A percentile compares a stretch with the other conserved stretches of the same genome.
Evolutionary conservation across 2,113 vertebrate species (phyloP).

Genomic region (Leptobrachium ailaonicum): DNA sequence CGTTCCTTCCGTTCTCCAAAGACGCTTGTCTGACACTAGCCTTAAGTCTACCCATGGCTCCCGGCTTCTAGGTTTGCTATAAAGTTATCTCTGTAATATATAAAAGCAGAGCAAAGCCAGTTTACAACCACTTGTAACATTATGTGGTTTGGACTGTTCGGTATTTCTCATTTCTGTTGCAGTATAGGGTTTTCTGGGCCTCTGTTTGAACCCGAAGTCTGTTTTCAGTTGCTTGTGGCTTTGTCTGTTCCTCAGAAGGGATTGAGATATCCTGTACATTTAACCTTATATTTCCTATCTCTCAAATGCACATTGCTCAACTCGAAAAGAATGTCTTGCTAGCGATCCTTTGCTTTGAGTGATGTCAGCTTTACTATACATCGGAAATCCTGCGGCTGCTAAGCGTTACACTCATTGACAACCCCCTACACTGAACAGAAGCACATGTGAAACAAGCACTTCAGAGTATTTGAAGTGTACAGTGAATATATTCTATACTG

Average conservation of each 20-base stretch:
- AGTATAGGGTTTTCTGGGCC: constrained; percentile 6
- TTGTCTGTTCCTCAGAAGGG: constrained; percentile 17
- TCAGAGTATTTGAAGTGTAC: too few relatives aligned
- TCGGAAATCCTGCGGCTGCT: too few relatives aligned
- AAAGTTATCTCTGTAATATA: too few relatives aligned
- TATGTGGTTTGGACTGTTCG: not conserved
- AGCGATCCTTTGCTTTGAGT: constrained; percentile 30
- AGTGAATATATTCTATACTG: too few relatives aligned
- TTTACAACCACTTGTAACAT: not conserved
- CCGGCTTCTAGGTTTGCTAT: not conserved
- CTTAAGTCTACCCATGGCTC: not conserved
- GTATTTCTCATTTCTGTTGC: not conserved
- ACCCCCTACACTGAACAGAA: too few relatives aligned
- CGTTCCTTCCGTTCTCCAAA: too few relatives aligned
- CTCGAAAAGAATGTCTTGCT: constrained; percentile 46
- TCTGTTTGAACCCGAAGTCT: constrained; percentile 21
- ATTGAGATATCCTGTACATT: constrained; percentile 38
- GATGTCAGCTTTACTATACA: too few relatives aligned
- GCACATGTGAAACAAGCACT: too few relatives aligned
- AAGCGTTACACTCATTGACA: too few relatives aligned
- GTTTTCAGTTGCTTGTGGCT: constrained; percentile 37
- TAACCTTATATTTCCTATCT: constrained; percentile 31
- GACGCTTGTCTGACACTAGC: too few relatives aligned
- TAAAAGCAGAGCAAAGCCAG: not conserved
- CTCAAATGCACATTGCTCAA: constrained; percentile 42